Conservation (phyloP, 2,888 invertebrate species). For the Eilema griseolum region DNA sequence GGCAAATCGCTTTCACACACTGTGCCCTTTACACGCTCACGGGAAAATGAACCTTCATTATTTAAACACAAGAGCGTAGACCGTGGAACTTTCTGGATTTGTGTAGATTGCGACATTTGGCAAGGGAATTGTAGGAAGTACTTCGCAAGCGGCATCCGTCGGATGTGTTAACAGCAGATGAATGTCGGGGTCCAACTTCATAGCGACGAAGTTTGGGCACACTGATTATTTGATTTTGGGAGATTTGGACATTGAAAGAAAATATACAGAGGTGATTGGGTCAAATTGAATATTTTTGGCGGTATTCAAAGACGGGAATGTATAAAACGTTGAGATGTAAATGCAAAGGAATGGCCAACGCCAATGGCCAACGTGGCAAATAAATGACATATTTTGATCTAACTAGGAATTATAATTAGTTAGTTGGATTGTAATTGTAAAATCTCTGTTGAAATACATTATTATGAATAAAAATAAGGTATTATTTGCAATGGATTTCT, state of each 20-base stretch:
- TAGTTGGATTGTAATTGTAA: not conserved
- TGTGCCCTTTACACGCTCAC: conserved; percentile 2
- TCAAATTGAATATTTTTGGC: not conserved
- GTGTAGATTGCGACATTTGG: conserved; percentile 59
- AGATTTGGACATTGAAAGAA: not conserved
- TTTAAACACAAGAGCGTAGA: conserved; percentile 8
- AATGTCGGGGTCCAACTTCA: conserved; percentile 34
- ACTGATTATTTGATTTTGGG: conserved; percentile 24
- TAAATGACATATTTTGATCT: not conserved
- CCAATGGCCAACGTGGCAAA: not conserved
- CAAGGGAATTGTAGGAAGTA: conserved; percentile 61
- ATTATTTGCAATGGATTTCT: too few relatives aligned
- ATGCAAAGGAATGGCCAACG: too few relatives aligned
- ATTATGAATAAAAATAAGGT: too few relatives aligned
- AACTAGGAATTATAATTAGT: not conserved
- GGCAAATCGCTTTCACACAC: conserved; percentile 49
- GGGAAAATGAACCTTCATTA: conserved; percentile 21
- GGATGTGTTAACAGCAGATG: conserved; percentile 63
- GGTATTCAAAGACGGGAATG: not conserved
- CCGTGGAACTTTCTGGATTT: conserved; percentile 19
- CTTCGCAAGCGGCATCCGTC: conserved; percentile 57
- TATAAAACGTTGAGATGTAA: not conserved
- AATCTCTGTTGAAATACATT: not conserved
- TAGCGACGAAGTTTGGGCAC: conserved; percentile 41
- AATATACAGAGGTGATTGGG: conserved; percentile 6